Base-by-base conservation (phyloP, 2,797 vertebrate species). In the Tapirus indicus region DNA sequence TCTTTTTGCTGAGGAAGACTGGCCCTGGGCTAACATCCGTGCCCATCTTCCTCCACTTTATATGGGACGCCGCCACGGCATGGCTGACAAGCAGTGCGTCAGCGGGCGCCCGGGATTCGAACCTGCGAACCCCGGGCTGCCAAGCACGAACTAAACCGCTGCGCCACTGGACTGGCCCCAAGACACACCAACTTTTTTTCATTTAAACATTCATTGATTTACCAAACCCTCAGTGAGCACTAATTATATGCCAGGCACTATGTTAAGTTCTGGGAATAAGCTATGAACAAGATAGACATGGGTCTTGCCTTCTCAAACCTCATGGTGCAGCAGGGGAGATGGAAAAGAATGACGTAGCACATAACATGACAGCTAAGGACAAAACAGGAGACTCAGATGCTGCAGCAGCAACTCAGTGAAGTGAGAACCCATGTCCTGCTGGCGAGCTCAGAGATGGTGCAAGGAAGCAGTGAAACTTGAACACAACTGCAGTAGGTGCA, bases 321-420 rank as follows among this genome's bases (percentile, higher is more conserved):
- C 38, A 25, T 0, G 6, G 6, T 7, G 1, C 20, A 27, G 49
- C 25, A 13, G 7, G 1, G 7, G 58, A 66, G 56, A 74, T 1
- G 35, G 62, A 44, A 62, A 20, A 68, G 29, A n/a, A 12, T 21
- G 80, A 14, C 25, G 49, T 0, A 71, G 88, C 7, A 2, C 4
- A 5, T 20, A 11, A 17, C 23, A 27, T 7, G 23, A 52, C n/a
- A 54, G 29, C 52, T 27, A 23, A 54, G 35, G 38, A 69, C 23
- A 23, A 41, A 68, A n/a, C 7, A 64, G 44, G 9, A 58, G 29
- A n/a, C 41, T 47, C 2, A 1, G 44, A 56, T n/a, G 1, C 38
- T 8, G 13, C 29, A 60, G 35, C 4, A 14, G 52, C 5, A 18
- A 4, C 4, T 64, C 2, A 0, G 35, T 60, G 35, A 23, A 20